phyloP scores from a whole-genome alignment of 2,888 invertebrate species.

The Sicus ferrugineus region DNA sequence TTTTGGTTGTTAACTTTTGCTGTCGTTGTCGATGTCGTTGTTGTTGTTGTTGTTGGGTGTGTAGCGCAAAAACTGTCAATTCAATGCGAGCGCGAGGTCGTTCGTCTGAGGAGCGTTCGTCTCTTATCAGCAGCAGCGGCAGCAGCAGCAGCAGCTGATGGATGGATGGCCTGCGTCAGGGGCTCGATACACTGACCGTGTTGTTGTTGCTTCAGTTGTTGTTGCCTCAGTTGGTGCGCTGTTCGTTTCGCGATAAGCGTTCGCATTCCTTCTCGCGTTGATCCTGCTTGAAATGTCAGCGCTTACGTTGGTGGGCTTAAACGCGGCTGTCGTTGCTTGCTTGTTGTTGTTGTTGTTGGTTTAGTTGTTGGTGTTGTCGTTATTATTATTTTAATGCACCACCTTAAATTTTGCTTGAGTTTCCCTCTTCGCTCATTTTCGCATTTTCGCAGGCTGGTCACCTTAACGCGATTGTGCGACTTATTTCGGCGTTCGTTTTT shows the following conservation, averaged over 20 bases:
- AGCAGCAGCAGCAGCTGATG: constrained; percentile 19
- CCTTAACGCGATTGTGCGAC: background rate
- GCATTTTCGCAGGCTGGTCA: constrained; percentile 15
- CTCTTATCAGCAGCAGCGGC: constrained; percentile 24
- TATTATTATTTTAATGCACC: background rate
- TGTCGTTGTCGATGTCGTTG: background rate
- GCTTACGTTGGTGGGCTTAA: constrained; percentile 7
- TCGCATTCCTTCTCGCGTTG: background rate
- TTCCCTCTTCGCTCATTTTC: background rate
- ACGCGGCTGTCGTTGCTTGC: constrained; percentile 3
- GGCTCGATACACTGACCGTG: background rate
- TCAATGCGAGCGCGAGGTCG: constrained; percentile 13
- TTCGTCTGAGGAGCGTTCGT: constrained; percentile 3
- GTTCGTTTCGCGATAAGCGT: constrained; percentile 23
- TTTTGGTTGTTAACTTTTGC: background rate
- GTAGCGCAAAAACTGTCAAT: constrained; percentile 17
- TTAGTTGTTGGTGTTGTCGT: constrained; percentile 5
- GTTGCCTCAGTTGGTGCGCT: constrained; percentile 23
- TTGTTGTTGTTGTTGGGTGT: background rate
- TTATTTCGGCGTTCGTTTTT: constrained; percentile 13
- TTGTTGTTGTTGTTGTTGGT: constrained; percentile 9
- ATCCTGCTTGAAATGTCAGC: constrained; percentile 29
- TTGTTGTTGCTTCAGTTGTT: constrained; percentile 26
- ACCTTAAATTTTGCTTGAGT: background rate
- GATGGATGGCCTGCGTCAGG: background rate